Conservation (phyloP, 2,113 vertebrate genomes). For the Oreochromis tanganicae region DNA sequence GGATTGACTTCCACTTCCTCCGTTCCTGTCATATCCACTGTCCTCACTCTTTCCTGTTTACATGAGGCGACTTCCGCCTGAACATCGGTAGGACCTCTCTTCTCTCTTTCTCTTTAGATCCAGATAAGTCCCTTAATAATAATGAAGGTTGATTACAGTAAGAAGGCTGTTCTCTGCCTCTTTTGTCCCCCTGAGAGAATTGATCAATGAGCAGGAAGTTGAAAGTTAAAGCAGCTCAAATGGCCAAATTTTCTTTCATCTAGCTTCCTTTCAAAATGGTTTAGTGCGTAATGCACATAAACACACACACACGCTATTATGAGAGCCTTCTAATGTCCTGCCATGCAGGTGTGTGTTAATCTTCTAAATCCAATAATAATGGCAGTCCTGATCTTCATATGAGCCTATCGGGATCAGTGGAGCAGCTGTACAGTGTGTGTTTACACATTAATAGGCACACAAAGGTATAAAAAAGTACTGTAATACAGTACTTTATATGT, state of each 20-base stretch:
- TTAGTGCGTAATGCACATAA: background rate
- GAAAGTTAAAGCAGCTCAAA: constrained; percentile 22
- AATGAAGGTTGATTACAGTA: background rate
- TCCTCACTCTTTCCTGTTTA: constrained; percentile 51
- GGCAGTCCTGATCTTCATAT: constrained; percentile 25
- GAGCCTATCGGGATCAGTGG: constrained; percentile 10
- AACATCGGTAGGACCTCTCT: background rate
- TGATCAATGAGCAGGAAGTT: constrained; percentile 41
- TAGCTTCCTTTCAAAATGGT: constrained; percentile 26
- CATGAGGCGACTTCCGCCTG: constrained; percentile 9
- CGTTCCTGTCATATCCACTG: constrained; percentile 14
- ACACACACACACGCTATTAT: background rate
- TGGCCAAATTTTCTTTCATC: constrained; percentile 38
- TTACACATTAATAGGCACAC: background rate
- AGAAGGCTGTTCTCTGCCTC: background rate
- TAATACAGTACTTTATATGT: background rate
- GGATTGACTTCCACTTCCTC: constrained; percentile 2
- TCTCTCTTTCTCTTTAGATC: background rate
- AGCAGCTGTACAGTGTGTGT: constrained; percentile 27
- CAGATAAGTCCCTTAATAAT: constrained; percentile 2
- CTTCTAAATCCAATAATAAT: constrained; percentile 57
- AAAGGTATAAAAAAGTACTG: background rate
- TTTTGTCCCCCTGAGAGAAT: constrained; percentile 2
- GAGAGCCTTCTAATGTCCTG: constrained; percentile 31
- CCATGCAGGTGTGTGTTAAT: constrained; percentile 59